Base-by-base conservation (phyloP, 2,113 vertebrate genomes). In the Oreochromis spilurus region DNA sequence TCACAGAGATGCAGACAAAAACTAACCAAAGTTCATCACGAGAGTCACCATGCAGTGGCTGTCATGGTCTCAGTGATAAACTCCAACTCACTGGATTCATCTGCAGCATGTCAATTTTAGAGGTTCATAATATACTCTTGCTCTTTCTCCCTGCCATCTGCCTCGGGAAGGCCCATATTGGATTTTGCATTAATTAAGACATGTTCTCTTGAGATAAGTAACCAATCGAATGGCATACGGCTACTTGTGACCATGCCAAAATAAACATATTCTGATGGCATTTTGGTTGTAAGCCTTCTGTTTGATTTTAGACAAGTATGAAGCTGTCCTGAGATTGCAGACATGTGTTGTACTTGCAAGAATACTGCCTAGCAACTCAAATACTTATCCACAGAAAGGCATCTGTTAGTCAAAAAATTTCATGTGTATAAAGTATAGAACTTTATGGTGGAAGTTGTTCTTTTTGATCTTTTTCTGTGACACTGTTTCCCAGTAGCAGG, bases 71-170 rank as follows among this genome's bases (percentile, higher is more conserved):
- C 72, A 0, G 45, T 13, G 26, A 52, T 75, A n/a, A 77, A 52
- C 16, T 29, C 21, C 60, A 65, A 6, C 67, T 72, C 40, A 72
- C 21, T 5, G 45, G 16, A n/a, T 52, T 77, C 45, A 31, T 77
- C 72, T 50, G 24, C 72, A 50, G 43, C 24, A 31, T 12, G 70
- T 50, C 70, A 50, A 8, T 77, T 75, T 77, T 31, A 77, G 72
- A 52, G 72, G 9, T 77, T 50, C 17, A 52, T 34, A 50, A 77
- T 52, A 77, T 2, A 34, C 72, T 77, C 72, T 52, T 77, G 72
- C 43, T 77, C 72, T 34, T 77, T 52, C 72, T 52, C 72, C 6
- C 26, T 34, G 72, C 72, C 72, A 77, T 77, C 72, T 77, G 72
- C 72, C 72, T 52, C 17, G 17, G 45, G 45, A 77, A 77, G 45